A percentile compares a stretch with the other conserved stretches of the same genome.
phyloP scores from a whole-genome alignment of 2,113 vertebrate species.

The Embiotoca jacksoni region DNA sequence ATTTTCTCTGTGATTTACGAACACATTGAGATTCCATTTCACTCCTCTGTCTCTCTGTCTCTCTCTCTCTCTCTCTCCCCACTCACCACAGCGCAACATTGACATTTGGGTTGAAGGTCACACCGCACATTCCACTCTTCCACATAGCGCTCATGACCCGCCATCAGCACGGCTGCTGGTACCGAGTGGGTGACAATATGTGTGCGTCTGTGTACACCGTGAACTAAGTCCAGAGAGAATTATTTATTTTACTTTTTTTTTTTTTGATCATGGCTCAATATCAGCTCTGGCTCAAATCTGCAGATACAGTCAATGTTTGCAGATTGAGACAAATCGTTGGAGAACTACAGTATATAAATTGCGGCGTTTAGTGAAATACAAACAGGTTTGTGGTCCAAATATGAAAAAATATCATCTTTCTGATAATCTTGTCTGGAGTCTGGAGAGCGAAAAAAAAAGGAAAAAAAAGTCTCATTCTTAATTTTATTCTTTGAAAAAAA shows the following conservation, averaged over 20 bases:
- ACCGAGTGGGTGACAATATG: conserved; percentile 54
- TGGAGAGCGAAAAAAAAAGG: background rate
- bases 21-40: conserved; percentile 76
- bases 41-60: conserved; percentile 63
- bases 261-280: conserved; percentile 50
- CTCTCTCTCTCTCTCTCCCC: conserved; percentile 44
- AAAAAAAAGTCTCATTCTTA: conserved; percentile 14
- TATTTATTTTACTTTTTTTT: background rate
- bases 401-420: conserved; percentile 24
- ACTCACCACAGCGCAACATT: conserved; percentile 72
- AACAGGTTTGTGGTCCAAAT: conserved; percentile 44
- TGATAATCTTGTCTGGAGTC: conserved; percentile 14
- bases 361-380: conserved; percentile 69
- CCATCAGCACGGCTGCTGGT: conserved; percentile 64
- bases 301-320: conserved; percentile 65
- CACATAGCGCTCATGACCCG: conserved; percentile 69
- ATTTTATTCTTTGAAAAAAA: conserved; percentile 8
- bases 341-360: conserved; percentile 58
- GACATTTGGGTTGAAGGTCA: conserved; percentile 84
- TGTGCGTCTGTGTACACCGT: conserved; percentile 6
- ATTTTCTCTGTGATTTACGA: conserved; percentile 77
- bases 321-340: conserved; percentile 74
- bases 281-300: conserved; percentile 51
- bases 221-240: conserved; percentile 30
- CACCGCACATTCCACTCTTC: conserved; percentile 76